Conservation (phyloP, 2,888 invertebrate genomes). For the Athetis lepigone region DNA sequence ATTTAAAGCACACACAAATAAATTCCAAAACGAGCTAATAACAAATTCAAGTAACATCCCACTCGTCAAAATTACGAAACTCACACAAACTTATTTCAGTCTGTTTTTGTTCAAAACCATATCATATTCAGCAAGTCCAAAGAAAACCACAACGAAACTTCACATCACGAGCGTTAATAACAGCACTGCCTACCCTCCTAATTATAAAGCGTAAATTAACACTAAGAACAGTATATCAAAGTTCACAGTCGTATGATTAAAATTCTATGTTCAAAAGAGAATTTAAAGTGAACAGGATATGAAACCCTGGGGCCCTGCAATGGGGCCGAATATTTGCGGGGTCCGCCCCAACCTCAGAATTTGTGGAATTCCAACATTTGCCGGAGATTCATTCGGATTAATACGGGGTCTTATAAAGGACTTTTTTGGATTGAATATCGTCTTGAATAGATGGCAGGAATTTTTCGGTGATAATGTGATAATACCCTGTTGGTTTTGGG, state of each 20-base stretch:
- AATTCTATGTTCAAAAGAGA: conserved; percentile 51
- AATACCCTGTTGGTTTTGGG: no score
- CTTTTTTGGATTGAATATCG: conserved; percentile 47
- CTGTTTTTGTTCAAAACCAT: conserved; percentile 32
- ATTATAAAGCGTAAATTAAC: conserved; percentile 51
- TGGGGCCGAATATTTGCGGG: conserved; percentile 60
- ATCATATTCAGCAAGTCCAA: conserved; percentile 37
- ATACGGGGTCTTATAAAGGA: conserved; percentile 43
- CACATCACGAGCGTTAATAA: conserved; percentile 39
- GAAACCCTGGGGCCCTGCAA: conserved; percentile 23
- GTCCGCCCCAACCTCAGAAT: conserved; percentile 51
- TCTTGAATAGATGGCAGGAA: conserved; percentile 14
- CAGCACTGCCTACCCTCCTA: conserved; percentile 26
- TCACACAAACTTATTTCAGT: conserved; percentile 15
- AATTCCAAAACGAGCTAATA: no score
- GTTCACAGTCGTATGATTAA: conserved; percentile 44
- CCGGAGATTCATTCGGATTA: conserved; percentile 51
- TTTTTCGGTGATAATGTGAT: conserved; percentile 27
- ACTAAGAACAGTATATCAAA: conserved; percentile 38
- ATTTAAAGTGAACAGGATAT: conserved; percentile 54
- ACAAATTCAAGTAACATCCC: conserved; percentile 17
- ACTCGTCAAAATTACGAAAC: conserved; percentile 5
- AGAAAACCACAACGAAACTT: conserved; percentile 47
- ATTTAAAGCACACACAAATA: no score
- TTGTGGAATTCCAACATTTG: conserved; percentile 47